Evolutionary conservation across 2,888 invertebrate species (phyloP).

Genomic region (Halictus ligatus): DNA sequence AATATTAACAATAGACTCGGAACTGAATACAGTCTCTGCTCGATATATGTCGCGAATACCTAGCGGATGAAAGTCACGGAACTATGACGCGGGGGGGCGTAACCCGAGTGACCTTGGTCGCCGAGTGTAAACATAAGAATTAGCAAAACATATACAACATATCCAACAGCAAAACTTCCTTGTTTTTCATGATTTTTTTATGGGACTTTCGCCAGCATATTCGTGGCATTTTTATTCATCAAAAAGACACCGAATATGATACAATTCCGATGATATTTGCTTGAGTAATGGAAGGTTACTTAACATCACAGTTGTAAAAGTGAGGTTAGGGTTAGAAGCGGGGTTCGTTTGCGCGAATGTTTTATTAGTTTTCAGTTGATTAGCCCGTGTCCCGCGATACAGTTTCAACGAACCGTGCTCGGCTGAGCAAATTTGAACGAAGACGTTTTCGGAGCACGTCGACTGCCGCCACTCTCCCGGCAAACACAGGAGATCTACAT

Average conservation of each 20-base stretch:
- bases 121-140: too few relatives aligned
- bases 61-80: too few relatives aligned
- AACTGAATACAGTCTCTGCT: too few relatives aligned
- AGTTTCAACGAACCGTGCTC: background rate
- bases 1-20: too few relatives aligned
- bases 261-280: too few relatives aligned
- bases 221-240: background rate
- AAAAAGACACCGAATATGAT: background rate
- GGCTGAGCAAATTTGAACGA: background rate
- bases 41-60: too few relatives aligned
- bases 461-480: background rate
- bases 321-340: too few relatives aligned
- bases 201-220: background rate
- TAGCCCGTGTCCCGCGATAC: background rate
- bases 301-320: too few relatives aligned
- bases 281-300: too few relatives aligned
- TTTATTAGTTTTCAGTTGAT: background rate
- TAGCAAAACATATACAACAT: too few relatives aligned
- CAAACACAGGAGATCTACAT: constrained; percentile 10
- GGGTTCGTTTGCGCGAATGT: background rate
- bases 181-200: background rate
- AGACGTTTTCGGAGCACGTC: background rate
- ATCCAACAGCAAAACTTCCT: background rate
- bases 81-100: too few relatives aligned
- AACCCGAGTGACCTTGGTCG: too few relatives aligned